Evolutionary conservation across 2,888 invertebrate species (phyloP).

Genomic region (Heteropelma amictum): DNA sequence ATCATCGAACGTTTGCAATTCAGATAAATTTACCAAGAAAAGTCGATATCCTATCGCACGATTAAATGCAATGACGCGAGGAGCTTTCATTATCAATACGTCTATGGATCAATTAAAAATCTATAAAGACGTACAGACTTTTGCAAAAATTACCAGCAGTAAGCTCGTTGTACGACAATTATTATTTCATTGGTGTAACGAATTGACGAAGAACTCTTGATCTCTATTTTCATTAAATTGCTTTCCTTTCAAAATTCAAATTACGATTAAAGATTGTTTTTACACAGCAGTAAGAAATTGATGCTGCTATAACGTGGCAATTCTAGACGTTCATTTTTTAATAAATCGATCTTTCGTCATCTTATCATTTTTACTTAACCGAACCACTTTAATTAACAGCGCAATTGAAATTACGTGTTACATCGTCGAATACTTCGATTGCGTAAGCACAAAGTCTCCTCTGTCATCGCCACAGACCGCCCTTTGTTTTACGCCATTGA

Average conservation of each 20-base stretch:
- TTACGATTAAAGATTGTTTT: no score
- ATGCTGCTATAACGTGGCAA: no score
- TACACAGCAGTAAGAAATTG: no score
- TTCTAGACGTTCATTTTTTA: no score
- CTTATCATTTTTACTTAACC: no score
- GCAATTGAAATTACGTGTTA: no score
- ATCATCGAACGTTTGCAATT: not conserved
- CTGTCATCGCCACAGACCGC: not conserved
- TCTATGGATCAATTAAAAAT: not conserved
- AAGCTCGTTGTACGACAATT: no score
- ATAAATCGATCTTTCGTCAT: no score
- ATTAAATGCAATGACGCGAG: not conserved
- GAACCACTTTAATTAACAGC: no score
- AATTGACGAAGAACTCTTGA: not conserved
- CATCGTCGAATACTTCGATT: not conserved
- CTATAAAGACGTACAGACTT: not conserved
- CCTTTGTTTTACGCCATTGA: not conserved
- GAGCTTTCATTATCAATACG: not conserved
- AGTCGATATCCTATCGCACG: slow-evolving; percentile 21
- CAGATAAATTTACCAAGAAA: slow-evolving; percentile 38
- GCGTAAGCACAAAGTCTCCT: not conserved
- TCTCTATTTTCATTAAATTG: not conserved
- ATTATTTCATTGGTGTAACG: not conserved
- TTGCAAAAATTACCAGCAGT: no score
- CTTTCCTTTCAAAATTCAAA: no score